Evolutionary conservation across 2,888 invertebrate species (phyloP), one percentile per base, ranked within the genome.

Genomic region (Stenoptilia bipunctidactyla): DNA sequence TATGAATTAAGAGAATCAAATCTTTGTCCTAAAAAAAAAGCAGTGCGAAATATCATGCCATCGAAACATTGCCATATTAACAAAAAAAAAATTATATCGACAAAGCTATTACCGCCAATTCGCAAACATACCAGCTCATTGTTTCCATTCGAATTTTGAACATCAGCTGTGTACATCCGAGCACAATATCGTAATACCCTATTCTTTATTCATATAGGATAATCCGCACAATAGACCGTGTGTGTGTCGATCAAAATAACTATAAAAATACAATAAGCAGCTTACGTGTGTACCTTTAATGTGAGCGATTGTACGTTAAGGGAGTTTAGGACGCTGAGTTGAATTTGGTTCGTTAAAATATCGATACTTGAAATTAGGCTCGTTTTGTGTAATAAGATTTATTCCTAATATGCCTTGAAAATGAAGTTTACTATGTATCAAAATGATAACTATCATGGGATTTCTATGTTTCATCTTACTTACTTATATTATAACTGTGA

Each of bases 241-340:
- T 72, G 66, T 59, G 52, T 51, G 53, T 57, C 74, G 72, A 82
- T 80, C 79, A 79, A 79, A 82, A 82, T 82, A 82, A 79, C 79
- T 79, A 80, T 80, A 80, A 82, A 82, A 79, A 74, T 77, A 82
- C 79, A 80, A 79, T 80, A 75, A 79, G 77, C 69, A 71, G 79
- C 77, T 76, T 79, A 77, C 64, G 58, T 71, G 58, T 76, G 77
- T 77, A 70, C 64, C 68, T 66, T 66, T 67, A 66, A 71, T 73
- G 59, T 62, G 68, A 62, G 62, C 53, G 67, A 64, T 46, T 65
- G 62, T 66, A 61, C 56, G 55, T 61, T 36, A 43, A 52, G 44
- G 30, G 30, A 30, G 30, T n/a, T n/a, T n/a, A n/a, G n/a, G n/a
- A n/a, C n/a, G n/a, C n/a, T n/a, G n/a, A n/a, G n/a, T n/a, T n/a